Evolutionary conservation across 2,797 vertebrate genomes (phyloP), one percentile per base, ranked within the genome.

Genomic region (Microctenopoma steveboyesi): DNA sequence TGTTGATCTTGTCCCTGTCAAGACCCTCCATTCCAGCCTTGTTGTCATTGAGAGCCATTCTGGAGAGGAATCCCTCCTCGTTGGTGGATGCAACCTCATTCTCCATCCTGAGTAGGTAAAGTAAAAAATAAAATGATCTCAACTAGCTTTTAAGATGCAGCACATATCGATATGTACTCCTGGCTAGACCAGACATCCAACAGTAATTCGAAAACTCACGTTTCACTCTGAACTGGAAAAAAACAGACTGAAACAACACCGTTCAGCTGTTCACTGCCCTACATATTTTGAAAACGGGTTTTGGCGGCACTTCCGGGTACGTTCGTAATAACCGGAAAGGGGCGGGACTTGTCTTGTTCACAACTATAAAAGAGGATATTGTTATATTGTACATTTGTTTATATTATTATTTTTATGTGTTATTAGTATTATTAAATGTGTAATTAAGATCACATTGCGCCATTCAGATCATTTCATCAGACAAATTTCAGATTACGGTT

Each of bases 1-100:
- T 97, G 91, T 99, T 99, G 86, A 99, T 99, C 89, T 95, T 98
- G 61, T 97, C 96, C 90, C 96, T 96, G 93, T 99, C 95, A 64
- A 99, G 91, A 63, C 96, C 98, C 85, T 98, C 95, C 98, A 99
- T 99, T 57, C 98, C 97, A 79, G 98, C 97, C 86, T 99, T 99
- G 91, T 99, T 99, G 89, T 99, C 98, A 83, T 99, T 99, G 75
- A 99, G 96, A 30, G 96, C 96, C 94, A 99, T 93, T 76, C 97
- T 94, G 86, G 96, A 96, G 27, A 98, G 92, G 85, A 96, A 69
- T 7, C 86, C 93, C 55, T 94, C 94, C 80, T 39, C 88, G 77
- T 72, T 81, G 1, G 39, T 47, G 28, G 73, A 22, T 33, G 33
- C 0, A 25, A 1, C 37, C 3, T 46, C 77, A 77, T 82, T 82